Base-by-base conservation (phyloP, 2,888 invertebrate species). In the Xanthia icteritia region DNA sequence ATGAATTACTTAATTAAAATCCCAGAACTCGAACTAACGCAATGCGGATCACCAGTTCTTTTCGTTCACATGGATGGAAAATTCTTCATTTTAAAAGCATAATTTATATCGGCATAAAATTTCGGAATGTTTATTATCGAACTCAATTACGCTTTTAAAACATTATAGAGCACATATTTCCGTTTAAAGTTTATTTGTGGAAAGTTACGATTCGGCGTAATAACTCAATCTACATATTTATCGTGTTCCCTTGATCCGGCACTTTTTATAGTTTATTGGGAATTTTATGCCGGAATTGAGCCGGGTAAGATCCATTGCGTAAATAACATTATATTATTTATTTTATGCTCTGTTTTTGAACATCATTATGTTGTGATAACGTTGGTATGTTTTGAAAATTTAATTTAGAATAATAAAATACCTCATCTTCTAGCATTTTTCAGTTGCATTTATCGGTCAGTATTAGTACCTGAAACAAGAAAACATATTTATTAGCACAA, bases 261-360 rank as follows among this genome's bases (percentile, higher is more conserved):
- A 74, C 27, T 77, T 83, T 87, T 86, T 84, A 87, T 84, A 86
- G 86, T 88, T 87, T 89, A 89, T 86, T 86, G 86, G 81, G 81
- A 76, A 84, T 85, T 84, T 86, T 83, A 86, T 78, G 71, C 56
- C 73, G 65, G 68, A 66, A 71, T 71, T 66, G 63, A 67, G 68
- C 48, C 42, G 42, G 54, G 31, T 63, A 75, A 83, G 56, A 64
- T 72, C 51, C 42, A 61, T 87, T 63, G 31, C 66, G 45, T 58
- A 61, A 76, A 36, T 15, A 65, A 76, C 36, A 76, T 73, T 61
- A 72, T 67, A 70, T 64, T 71, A 39, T 74, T 73, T 68, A 54
- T 23, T 81, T 31, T 63, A 74, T 64, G 42, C 27, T 51, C n/a
- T 36, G n/a, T 64, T 78, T 42, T 42, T 64, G 13, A 64, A 58